phyloP scores from a whole-genome alignment of 2,797 vertebrate species.

The Danio albolineatus region DNA sequence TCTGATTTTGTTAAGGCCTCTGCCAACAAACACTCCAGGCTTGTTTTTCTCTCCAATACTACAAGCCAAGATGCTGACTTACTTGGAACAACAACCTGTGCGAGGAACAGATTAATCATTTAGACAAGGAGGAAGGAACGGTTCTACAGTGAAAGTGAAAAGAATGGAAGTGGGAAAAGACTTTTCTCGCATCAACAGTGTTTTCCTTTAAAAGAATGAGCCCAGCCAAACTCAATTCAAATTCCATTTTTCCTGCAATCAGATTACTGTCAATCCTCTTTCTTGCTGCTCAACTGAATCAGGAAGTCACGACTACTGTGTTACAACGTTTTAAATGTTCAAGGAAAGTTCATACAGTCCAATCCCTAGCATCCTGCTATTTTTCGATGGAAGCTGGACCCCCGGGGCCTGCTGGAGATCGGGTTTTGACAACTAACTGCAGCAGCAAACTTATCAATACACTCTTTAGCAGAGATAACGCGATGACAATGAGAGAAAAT shows the following conservation, averaged over 20 bases:
- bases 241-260: constrained; percentile 30
- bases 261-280: constrained; percentile 37
- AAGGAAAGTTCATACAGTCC: neutral
- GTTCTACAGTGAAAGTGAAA: constrained; percentile 18
- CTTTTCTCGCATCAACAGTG: neutral
- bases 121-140: constrained; percentile 45
- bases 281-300: neutral
- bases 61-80: constrained; percentile 40
- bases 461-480: constrained; percentile 17
- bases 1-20: constrained; percentile 32
- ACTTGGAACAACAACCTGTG: constrained; percentile 47
- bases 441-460: neutral
- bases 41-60: constrained; percentile 32
- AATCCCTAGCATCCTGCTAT: neutral
- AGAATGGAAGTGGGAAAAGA: constrained; percentile 21
- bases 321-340: neutral
- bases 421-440: neutral
- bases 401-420: neutral
- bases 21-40: constrained; percentile 20
- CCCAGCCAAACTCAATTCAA: constrained; percentile 23
- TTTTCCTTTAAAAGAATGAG: constrained; percentile 28
- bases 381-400: neutral
- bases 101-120: constrained; percentile 51
- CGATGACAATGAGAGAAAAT: constrained; percentile 42
- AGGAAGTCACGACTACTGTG: neutral